These are phyloP conservation scores for Hystrix cristata DNA, from an alignment of 2,113 vertebrate genomes.

Conservation along the genomic window DNA sequence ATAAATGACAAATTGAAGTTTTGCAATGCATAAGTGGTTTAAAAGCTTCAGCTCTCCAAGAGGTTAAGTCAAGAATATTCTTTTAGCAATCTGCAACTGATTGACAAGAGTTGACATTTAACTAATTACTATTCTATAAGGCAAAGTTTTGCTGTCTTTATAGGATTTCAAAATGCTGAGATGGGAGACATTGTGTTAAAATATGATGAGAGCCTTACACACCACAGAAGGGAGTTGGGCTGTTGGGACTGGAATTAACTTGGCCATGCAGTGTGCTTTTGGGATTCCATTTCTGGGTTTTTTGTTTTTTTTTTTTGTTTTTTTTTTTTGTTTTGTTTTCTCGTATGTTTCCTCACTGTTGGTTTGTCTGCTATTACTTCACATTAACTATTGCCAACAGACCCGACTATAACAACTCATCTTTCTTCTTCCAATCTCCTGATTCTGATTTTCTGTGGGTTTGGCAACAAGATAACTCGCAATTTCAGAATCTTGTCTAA, in stretches of 20 bases:
- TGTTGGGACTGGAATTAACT: conserved; percentile 33
- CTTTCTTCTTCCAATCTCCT: conserved; percentile 62
- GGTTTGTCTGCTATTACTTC: conserved; percentile 49
- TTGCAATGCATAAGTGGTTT: background rate
- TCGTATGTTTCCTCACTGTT: conserved; percentile 24
- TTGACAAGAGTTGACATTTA: conserved; percentile 64
- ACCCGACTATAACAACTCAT: conserved; percentile 8
- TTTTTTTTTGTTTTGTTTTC: background rate
- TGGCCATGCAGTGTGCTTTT: background rate
- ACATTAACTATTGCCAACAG: background rate
- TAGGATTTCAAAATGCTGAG: conserved; percentile 58
- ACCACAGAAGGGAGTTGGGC: background rate
- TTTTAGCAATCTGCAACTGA: conserved; percentile 64
- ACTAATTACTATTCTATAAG: conserved; percentile 46
- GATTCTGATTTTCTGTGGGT: conserved; percentile 60
- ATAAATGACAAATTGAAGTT: background rate
- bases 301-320: conserved; percentile 33
- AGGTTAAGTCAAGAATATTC: conserved; percentile 18
- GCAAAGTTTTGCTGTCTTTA: conserved; percentile 52
- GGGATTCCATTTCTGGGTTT: conserved; percentile 29
- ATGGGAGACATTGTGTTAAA: conserved; percentile 18
- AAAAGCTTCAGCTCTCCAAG: conserved; percentile 43
- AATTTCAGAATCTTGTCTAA: conserved; percentile 55
- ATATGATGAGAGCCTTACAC: conserved; percentile 49
- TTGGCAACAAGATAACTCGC: conserved; percentile 59